Conservation (phyloP, 2,113 vertebrate genomes). For the Cygnus buccinator region DNA sequence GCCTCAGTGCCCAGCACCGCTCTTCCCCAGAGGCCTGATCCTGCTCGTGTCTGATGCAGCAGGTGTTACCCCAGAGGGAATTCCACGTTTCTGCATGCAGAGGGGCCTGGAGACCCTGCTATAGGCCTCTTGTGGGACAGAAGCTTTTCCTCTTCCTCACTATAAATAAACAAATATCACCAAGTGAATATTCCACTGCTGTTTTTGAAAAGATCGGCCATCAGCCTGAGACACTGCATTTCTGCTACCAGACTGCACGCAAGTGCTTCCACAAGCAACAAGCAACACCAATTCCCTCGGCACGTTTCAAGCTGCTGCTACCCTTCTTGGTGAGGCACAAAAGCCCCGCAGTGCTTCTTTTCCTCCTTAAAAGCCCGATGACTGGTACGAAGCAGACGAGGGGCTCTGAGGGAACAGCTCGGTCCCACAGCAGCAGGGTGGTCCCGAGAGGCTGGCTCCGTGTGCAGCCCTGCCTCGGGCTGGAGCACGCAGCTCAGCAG, state of each 20-base stretch:
- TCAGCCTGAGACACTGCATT: not conserved
- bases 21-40: not conserved
- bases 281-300: not conserved
- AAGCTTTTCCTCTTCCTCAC: not conserved
- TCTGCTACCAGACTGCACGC: not conserved
- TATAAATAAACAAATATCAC: not conserved
- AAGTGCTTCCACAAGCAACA: not conserved
- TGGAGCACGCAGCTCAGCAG: too few species aligned
- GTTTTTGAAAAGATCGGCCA: not conserved
- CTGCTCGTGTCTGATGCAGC: not conserved
- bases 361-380: accelerated
- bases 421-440: accelerated
- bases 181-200: not conserved
- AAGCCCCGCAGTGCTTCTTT: too few species aligned
- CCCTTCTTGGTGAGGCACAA: not conserved
- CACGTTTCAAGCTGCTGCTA: not conserved
- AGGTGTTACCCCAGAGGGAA: not conserved
- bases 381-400: accelerated
- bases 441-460: not conserved
- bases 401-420: not conserved
- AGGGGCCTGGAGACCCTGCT: not conserved
- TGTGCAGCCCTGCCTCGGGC: not conserved
- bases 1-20: too few species aligned
- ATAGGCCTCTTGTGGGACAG: too few species aligned
- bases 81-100: not conserved